phyloP scores from a whole-genome alignment of 2,797 vertebrate genomes.

The Amazonetta brasiliensis region DNA sequence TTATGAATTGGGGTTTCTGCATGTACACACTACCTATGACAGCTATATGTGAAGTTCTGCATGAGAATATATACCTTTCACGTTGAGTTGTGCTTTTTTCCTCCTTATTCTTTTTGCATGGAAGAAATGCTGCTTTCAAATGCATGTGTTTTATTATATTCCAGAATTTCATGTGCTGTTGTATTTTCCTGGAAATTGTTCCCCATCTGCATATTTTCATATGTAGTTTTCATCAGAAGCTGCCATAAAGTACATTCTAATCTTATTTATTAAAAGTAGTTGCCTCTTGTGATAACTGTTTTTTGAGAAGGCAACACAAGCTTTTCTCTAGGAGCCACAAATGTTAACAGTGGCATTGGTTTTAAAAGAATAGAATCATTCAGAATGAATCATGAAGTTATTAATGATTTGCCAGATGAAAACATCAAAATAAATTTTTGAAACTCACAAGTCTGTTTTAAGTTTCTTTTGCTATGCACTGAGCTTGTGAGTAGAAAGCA shows the following conservation, averaged over 20 bases:
- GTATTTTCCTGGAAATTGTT: slow-evolving; percentile 1
- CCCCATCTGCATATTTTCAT: not conserved
- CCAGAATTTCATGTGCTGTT: slow-evolving; percentile 5
- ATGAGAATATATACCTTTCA: not conserved
- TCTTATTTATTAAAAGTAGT: slow-evolving; percentile 58
- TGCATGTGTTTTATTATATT: not conserved
- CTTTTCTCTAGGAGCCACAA: slow-evolving; percentile 28
- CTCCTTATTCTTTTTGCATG: not conserved
- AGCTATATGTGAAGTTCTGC: not conserved
- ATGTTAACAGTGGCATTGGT: slow-evolving; percentile 27
- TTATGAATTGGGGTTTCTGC: not conserved
- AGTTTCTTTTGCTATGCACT: not conserved
- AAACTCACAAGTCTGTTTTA: slow-evolving; percentile 18
- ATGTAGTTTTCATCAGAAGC: slow-evolving; percentile 44
- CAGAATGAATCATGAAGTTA: slow-evolving; percentile 25
- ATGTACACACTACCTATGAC: not conserved
- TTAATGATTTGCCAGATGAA: slow-evolving; percentile 45
- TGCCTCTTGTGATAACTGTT: slow-evolving; percentile 22
- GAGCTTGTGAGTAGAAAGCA: slow-evolving; percentile 17
- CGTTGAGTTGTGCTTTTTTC: not conserved
- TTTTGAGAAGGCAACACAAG: not conserved
- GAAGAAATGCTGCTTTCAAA: slow-evolving; percentile 31
- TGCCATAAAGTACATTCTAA: slow-evolving; percentile 48
- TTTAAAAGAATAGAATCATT: slow-evolving; percentile 42
- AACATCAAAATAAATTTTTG: not conserved